phyloP scores from a whole-genome alignment of 2,797 vertebrate genomes.

The Cottoperca gobio region DNA sequence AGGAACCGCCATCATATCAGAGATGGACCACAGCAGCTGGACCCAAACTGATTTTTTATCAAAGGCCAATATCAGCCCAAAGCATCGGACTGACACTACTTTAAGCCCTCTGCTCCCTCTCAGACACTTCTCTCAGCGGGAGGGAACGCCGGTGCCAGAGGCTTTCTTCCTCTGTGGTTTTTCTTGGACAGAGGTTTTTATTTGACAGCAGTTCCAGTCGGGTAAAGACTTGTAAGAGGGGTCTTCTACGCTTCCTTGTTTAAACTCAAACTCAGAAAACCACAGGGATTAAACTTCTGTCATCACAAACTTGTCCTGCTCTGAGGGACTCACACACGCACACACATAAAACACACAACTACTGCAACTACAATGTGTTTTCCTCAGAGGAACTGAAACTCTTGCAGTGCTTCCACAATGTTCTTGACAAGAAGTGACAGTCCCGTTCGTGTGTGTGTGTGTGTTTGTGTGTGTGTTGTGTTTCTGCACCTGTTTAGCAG shows the following conservation, averaged over 20 bases:
- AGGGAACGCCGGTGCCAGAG: slow-evolving; percentile 20
- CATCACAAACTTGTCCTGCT: slow-evolving; percentile 53
- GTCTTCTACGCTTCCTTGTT: slow-evolving; percentile 61
- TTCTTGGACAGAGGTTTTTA: slow-evolving; percentile 58
- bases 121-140: slow-evolving; percentile 39
- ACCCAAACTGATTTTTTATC: slow-evolving; percentile 61
- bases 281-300: slow-evolving; percentile 71
- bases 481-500: slow-evolving; percentile 63
- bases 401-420: slow-evolving; percentile 35
- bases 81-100: slow-evolving; percentile 35
- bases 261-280: slow-evolving; percentile 64
- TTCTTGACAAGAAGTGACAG: slow-evolving; percentile 56
- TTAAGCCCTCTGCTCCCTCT: slow-evolving; percentile 29
- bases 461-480: slow-evolving; percentile 29
- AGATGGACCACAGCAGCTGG: slow-evolving; percentile 29
- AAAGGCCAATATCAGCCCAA: slow-evolving; percentile 57
- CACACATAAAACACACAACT: slow-evolving; percentile 25
- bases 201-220: slow-evolving; percentile 69
- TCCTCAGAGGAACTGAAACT: slow-evolving; percentile 43
- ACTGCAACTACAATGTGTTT: slow-evolving; percentile 40
- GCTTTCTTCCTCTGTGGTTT: slow-evolving; percentile 48
- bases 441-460: slow-evolving; percentile 9
- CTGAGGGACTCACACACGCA: slow-evolving; percentile 36
- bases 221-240: slow-evolving; percentile 60
- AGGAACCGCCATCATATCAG: slow-evolving; percentile 61